Base-by-base conservation (phyloP, 1,140 invertebrate species). In the Penaeus indicus region DNA sequence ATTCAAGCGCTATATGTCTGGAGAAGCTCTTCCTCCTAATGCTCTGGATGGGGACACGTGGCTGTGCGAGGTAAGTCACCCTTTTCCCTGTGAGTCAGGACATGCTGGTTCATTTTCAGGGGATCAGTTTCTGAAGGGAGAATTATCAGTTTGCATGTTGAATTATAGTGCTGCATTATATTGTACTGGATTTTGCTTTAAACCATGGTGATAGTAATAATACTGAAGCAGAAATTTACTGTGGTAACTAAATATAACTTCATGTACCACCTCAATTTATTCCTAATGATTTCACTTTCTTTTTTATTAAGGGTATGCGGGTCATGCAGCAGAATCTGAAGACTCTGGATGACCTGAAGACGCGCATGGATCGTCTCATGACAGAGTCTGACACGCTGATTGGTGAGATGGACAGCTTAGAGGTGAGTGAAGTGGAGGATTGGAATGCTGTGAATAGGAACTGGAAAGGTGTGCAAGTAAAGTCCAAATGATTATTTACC, bases 1-100 rank as follows among this genome's bases (percentile, higher is more conserved):
- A 93, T 99, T 99, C 93, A 95, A 98, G 90, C 95, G 96, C 0
- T 98, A 99, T 92, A 98, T 99, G 96, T 96, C 96, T n/a, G 98
- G 98, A 88, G 96, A 97, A 92, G 95, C 95, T 83, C 94, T 96
- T 11, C 96, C 95, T 21, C 95, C 86, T 0, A 75, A 83, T 60
- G 72, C 86, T n/a, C 32, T 88, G 13, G 81, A 88, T 16, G 86
- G 81, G 7, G 86, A 84, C 47, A 64, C 60, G 1, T 88, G 86
- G 86, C 81, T 88, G 10, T 88, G 80, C 84, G 80, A 88, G 81
- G 86, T 88, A 38, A 63, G 80, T 82, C 18, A n/a, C 27, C 21
- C 47, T 72, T 16, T 54, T 75, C 21, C n/a, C 38, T 8, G 3
- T 75, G 27, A 27, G 25, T 27, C 2, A 21, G 27, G 27, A 42